Percentiles rank a stretch among this genome's conserved stretches.
phyloP scores from a whole-genome alignment of 2,797 vertebrate species.

The Meda fulgida region DNA sequence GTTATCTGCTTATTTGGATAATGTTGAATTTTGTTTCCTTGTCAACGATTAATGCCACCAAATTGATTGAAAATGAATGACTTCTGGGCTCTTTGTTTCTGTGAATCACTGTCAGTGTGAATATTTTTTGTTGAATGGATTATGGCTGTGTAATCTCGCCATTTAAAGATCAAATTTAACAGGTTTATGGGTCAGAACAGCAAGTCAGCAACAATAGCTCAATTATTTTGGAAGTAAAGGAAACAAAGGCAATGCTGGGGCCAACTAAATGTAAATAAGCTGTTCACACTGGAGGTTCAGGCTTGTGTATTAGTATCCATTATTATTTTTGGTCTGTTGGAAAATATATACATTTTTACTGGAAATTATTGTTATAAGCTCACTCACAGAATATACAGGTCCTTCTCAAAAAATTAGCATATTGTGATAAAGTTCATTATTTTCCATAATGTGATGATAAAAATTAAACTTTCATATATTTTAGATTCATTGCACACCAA shows the following conservation, averaged over 20 bases:
- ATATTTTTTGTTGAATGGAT: not conserved
- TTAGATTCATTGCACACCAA: too few relatives aligned
- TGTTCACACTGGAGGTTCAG: not conserved
- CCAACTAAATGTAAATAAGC: conserved; percentile 29
- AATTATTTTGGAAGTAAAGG: conserved; percentile 25
- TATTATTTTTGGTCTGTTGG: conserved; percentile 6
- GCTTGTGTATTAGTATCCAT: conserved; percentile 38
- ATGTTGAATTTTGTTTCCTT: not conserved
- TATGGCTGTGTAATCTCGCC: not conserved
- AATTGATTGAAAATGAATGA: not conserved
- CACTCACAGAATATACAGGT: not conserved
- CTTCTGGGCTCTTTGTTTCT: not conserved
- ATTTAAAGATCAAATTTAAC: not conserved
- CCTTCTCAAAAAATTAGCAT: too few relatives aligned
- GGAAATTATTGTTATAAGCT: not conserved
- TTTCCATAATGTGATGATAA: too few relatives aligned
- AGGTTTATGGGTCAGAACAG: conserved; percentile 16
- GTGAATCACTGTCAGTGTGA: not conserved
- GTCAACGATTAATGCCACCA: not conserved
- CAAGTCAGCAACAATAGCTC: conserved; percentile 27
- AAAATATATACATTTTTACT: not conserved
- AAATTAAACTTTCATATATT: too few relatives aligned
- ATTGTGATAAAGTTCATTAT: too few relatives aligned
- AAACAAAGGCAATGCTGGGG: not conserved
- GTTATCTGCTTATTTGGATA: not conserved